Evolutionary conservation across 2,888 invertebrate genomes (phyloP), one percentile per base, ranked within the genome.

Genomic region (Aporophyla nigra): DNA sequence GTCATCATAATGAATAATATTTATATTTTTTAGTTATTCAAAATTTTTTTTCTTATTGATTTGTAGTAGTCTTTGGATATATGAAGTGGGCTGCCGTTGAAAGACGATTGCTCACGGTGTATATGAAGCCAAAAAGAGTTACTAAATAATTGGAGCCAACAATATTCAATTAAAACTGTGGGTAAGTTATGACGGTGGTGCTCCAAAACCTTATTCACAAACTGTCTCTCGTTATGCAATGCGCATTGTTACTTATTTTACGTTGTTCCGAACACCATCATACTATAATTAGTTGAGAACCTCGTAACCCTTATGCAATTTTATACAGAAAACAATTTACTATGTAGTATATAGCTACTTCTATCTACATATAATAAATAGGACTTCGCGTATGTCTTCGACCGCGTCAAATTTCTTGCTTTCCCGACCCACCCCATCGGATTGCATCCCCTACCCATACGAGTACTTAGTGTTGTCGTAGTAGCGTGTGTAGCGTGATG

Each of bases 171-270:
- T 51, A 6, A n/a, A 46, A 49, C 46, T 49, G 16, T 40, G 12
- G 14, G 12, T 33, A n/a, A 10, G 21, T 33, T 33, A 21, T 58
- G 54, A 76, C 53, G 62, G 54, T 61, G 67, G 46, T 21, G 33
- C 53, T 67, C 43, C 0, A 12, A 65, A 71, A 69, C 82, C 82
- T 33, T n/a, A 33, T 83, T 85, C 83, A 6, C 83, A 83, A 83
- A 85, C 78, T 85, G 74, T 83, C 82, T 82, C 82, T 82, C 33
- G 2, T 83, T 71, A 70, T 40, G 71, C 10, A 85, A 85, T 40
- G 2, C 14, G 53, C 53, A 85, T 83, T 83, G 83, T 83, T 85
- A 63, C 27, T 53, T n/a, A 67, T 9, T 67, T 58, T 56, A 69
- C 67, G 51, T 69, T 49, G 56, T 56, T 46, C n/a, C 40, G 27